Percentiles rank a stretch among this genome's conserved stretches.
phyloP scores from a whole-genome alignment of 2,113 vertebrate genomes.

The Onychostruthus taczanowskii region DNA sequence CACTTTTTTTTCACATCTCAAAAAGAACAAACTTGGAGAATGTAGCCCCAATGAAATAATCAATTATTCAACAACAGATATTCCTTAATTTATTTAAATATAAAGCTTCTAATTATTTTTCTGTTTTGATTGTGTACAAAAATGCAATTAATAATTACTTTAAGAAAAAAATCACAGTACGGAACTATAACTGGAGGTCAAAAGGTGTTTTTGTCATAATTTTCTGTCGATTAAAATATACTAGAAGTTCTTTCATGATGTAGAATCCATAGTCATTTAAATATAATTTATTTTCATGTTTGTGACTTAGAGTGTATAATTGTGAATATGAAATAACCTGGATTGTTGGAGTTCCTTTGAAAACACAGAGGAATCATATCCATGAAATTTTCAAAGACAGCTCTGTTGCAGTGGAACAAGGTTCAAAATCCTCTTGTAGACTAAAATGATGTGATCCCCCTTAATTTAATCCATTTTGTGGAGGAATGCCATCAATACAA shows the following conservation, averaged over 20 bases:
- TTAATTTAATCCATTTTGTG: neutral
- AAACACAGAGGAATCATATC: neutral
- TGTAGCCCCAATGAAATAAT: conserved; percentile 71
- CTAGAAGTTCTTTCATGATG: neutral
- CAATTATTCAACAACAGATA: conserved; percentile 69
- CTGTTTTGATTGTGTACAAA: conserved; percentile 9
- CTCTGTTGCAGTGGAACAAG: neutral
- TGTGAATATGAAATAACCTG: neutral
- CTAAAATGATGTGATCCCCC: neutral
- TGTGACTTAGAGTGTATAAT: neutral
- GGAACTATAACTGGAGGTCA: conserved; percentile 39
- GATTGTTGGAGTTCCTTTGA: neutral
- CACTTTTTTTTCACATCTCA: conserved; percentile 62
- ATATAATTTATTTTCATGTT: neutral
- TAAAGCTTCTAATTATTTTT: neutral
- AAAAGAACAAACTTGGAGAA: conserved; percentile 59
- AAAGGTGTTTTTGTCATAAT: neutral
- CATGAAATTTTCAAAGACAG: neutral
- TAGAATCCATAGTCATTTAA: neutral
- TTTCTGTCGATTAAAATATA: neutral
- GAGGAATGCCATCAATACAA: neutral
- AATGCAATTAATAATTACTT: conserved; percentile 37
- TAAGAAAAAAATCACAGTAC: conserved; percentile 5
- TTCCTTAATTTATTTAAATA: conserved; percentile 67
- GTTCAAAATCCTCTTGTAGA: neutral